Evolutionary conservation across 2,797 vertebrate genomes (phyloP), one percentile per base, ranked within the genome.

Genomic region (Diplodus sargus): DNA sequence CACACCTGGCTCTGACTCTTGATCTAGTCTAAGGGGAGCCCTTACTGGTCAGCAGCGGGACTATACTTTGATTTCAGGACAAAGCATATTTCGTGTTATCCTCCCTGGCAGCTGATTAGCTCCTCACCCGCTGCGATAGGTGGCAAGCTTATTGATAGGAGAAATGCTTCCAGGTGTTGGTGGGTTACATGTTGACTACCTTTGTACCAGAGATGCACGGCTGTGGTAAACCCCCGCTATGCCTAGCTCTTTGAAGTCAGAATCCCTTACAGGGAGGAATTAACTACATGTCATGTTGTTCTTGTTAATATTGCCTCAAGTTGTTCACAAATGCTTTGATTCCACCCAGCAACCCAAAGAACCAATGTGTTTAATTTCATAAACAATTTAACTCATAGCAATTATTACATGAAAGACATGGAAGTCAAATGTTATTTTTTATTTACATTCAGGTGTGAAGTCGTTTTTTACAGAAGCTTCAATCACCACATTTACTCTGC

Each of bases 221-320:
- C 75, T 79, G 52, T 30, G 20, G 66, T 51, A 73, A 83, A 72
- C 78, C 61, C 73, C 74, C 9, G 45, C 67, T 65, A 60, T 10
- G 48, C 79, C 34, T 64, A 72, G 30, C 75, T 49, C 79, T 88
- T 92, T 90, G 86, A 90, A 89, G 76, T 85, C 74, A 79, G 78
- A 73, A 76, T 76, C 45, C 28, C 58, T 85, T 43, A 70, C 81
- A 70, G 59, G 54, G 28, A 70, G 64, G 77, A 87, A 74, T 85
- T 86, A 82, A 72, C 64, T 30, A 14, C 59, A 69, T 82, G 87
- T 47, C 74, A 83, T 79, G 86, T 84, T 87, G 60, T 85, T 90
- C 73, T 72, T 81, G 53, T 80, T 87, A 76, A 88, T 86, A 59
- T 84, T 71, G 69, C 87, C 86, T 87, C 70, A 76, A 20, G 70